Evolutionary conservation across 1,140 invertebrate species (phyloP).

Genomic region (Leptoteleia sp.): DNA sequence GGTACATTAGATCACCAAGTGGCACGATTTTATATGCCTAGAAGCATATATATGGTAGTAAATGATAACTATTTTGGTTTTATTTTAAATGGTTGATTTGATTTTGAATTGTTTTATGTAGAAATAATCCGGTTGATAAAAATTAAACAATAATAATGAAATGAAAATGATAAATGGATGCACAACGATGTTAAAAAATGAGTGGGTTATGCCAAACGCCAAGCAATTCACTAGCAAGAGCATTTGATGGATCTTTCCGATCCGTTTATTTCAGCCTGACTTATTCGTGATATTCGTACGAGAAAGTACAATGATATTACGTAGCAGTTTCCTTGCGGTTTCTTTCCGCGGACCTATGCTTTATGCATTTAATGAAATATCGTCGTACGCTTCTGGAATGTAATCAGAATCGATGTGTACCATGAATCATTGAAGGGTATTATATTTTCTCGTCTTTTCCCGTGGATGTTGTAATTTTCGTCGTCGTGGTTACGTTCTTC

Average conservation of each 20-base stretch:
- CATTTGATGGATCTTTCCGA: constrained; percentile 50
- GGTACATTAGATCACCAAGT: too few species aligned
- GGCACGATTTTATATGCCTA: too few species aligned
- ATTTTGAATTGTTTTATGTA: too few species aligned
- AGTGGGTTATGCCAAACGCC: too few species aligned
- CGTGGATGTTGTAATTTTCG: constrained; percentile 3
- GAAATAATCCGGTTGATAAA: background rate
- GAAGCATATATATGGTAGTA: too few species aligned
- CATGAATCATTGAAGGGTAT: constrained; percentile 16
- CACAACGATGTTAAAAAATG: too few species aligned
- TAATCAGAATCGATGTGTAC: constrained; percentile 36
- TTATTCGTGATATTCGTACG: constrained; percentile 42
- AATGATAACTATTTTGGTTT: too few species aligned
- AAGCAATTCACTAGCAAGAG: too few species aligned
- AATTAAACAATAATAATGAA: background rate
- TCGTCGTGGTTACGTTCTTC: background rate
- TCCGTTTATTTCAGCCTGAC: constrained; percentile 42
- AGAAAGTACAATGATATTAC: constrained; percentile 52
- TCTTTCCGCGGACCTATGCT: constrained; percentile 30
- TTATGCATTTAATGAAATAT: constrained; percentile 54
- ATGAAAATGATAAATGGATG: constrained; percentile 9
- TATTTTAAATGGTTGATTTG: too few species aligned
- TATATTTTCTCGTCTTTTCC: constrained; percentile 13
- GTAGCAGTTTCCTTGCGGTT: constrained; percentile 35
- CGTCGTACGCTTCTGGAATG: constrained; percentile 26